Evolutionary conservation across 2,113 vertebrate species (phyloP).

Genomic region (Illadopsis cleaveri): DNA sequence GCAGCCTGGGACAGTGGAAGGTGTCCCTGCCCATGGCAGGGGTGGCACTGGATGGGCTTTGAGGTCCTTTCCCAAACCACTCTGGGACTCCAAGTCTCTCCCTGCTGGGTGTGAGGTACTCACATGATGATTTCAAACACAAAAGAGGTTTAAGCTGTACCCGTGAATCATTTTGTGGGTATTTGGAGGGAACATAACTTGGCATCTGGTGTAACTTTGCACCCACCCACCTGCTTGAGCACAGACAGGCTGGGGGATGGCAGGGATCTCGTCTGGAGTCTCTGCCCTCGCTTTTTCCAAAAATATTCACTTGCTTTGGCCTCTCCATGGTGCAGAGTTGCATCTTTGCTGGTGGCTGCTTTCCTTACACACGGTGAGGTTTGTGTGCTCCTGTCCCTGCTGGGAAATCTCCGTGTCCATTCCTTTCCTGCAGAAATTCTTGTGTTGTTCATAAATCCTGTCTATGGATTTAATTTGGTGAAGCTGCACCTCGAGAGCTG

Average conservation of each 20-base stretch:
- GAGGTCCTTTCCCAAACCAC: neutral
- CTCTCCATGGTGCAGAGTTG: neutral
- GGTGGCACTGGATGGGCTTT: fast-evolving
- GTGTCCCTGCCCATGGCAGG: neutral
- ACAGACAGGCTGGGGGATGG: neutral
- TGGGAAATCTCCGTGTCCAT: neutral
- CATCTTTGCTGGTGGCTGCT: neutral
- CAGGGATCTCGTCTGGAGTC: neutral
- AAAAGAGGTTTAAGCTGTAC: neutral
- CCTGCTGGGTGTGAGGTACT: neutral
- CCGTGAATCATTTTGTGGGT: neutral
- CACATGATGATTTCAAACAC: neutral
- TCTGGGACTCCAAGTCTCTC: neutral
- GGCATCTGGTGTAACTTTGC: neutral
- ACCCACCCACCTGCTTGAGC: neutral
- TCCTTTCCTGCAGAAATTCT: neutral
- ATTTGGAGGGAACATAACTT: neutral
- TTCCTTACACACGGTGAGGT: fast-evolving
- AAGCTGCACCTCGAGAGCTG: neutral
- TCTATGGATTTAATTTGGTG: neutral
- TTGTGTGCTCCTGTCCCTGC: neutral
- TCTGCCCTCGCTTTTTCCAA: neutral
- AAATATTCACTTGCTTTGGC: neutral
- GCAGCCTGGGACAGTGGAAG: neutral
- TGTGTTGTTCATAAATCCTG: neutral